Evolutionary conservation across 35 echinoderm and acorn worm genomes (phyloP).

Genomic region (Ptychodera flava): DNA sequence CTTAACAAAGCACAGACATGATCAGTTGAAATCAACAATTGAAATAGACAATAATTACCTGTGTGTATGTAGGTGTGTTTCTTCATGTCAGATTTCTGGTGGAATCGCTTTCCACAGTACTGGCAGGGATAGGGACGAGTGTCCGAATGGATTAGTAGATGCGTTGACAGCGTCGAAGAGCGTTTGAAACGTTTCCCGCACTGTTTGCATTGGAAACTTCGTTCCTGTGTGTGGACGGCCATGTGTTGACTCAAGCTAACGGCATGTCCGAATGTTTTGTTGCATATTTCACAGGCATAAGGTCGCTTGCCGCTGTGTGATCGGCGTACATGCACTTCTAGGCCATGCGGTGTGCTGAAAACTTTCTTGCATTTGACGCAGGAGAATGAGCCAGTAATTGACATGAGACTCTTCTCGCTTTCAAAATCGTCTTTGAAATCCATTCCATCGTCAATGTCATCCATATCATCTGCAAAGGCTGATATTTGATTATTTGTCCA

Average conservation of each 20-base stretch:
- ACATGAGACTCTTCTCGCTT: neutral
- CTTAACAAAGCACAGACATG: neutral
- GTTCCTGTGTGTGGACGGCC: slow-evolving; percentile 85
- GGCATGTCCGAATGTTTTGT: slow-evolving; percentile 97
- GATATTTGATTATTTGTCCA: slow-evolving; percentile 4
- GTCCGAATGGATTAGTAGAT: slow-evolving; percentile 96
- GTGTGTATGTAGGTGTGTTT: slow-evolving; percentile 99
- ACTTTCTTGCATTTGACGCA: slow-evolving; percentile 86
- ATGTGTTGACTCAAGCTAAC: slow-evolving; percentile 85
- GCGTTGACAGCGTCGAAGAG: slow-evolving; percentile 89
- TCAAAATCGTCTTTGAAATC: neutral
- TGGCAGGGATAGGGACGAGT: slow-evolving; percentile 88
- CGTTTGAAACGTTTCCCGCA: slow-evolving; percentile 96
- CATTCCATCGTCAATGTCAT: neutral
- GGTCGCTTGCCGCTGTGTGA: slow-evolving; percentile 91
- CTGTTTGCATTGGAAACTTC: slow-evolving; percentile 91
- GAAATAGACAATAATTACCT: slow-evolving; percentile 38
- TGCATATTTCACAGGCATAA: slow-evolving; percentile 78
- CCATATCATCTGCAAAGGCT: neutral
- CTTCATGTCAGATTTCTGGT: slow-evolving; percentile 99
- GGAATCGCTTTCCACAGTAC: slow-evolving; percentile 95
- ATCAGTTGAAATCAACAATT: too few species aligned
- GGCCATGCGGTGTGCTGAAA: slow-evolving; percentile 91
- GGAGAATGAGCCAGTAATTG: slow-evolving; percentile 31
- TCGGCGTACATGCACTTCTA: slow-evolving; percentile 90